A percentile compares a stretch with the other conserved stretches of the same genome.
phyloP scores from a whole-genome alignment of 2,113 vertebrate genomes.

The Scomber japonicus region DNA sequence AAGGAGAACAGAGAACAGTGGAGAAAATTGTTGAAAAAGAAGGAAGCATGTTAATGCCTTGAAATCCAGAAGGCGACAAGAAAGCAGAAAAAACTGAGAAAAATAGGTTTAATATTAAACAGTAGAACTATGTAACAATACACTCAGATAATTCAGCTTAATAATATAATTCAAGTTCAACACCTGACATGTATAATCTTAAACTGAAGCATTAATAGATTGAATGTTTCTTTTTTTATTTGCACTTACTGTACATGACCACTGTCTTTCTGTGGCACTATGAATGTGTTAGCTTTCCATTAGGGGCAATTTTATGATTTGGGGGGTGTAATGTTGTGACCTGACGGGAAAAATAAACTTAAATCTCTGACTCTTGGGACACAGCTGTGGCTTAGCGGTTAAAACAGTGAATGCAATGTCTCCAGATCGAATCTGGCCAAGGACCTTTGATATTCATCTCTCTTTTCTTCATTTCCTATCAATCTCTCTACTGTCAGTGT shows the following conservation, averaged over 20 bases:
- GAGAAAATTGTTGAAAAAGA: conserved; percentile 1
- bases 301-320: not conserved
- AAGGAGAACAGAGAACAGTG: not conserved
- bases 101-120: conserved; percentile 9
- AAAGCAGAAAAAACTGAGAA: not conserved
- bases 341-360: not conserved
- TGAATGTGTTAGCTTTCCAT: not conserved
- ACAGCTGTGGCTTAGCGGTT: too few relatives aligned
- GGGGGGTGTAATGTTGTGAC: not conserved
- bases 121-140: not conserved
- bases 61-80: conserved; percentile 9
- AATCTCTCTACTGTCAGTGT: too few relatives aligned
- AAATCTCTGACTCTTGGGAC: not conserved
- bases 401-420: too few relatives aligned
- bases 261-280: not conserved
- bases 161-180: not conserved
- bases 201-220: not conserved
- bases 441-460: too few relatives aligned
- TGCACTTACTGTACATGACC: not conserved
- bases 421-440: too few relatives aligned
- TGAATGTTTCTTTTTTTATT: not conserved
- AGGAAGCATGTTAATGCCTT: not conserved
- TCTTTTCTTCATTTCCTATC: too few relatives aligned
- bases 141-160: not conserved
- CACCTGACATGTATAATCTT: not conserved